These are phyloP conservation scores for Sebastes itinus DNA, from an alignment of 2,797 vertebrate species.

Conservation along the genomic window DNA sequence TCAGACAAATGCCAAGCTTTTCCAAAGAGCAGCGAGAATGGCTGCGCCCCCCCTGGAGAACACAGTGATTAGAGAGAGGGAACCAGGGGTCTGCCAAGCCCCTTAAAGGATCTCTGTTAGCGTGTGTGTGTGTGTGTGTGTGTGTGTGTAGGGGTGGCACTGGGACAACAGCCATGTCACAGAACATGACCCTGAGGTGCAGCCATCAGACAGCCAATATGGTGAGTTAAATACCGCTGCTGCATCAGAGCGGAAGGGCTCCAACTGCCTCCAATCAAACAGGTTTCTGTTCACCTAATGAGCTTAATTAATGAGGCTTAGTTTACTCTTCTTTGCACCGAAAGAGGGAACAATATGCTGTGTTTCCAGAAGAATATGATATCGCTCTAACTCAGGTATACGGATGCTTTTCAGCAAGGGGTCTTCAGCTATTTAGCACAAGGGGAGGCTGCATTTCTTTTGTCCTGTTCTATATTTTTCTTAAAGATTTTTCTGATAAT, in stretches of 20 bases:
- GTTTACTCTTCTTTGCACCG: constrained; percentile 51
- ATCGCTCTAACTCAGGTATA: constrained; percentile 7
- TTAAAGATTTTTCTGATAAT: neutral
- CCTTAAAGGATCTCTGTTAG: constrained; percentile 70
- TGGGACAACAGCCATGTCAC: constrained; percentile 81
- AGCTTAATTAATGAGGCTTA: constrained; percentile 76
- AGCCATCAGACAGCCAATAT: constrained; percentile 83
- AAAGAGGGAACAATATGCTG: constrained; percentile 40
- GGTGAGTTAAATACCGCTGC: constrained; percentile 80
- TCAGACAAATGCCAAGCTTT: constrained; percentile 83
- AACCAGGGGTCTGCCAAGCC: constrained; percentile 76
- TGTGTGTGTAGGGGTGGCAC: constrained; percentile 57
- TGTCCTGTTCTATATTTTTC: neutral
- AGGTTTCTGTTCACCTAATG: constrained; percentile 79
- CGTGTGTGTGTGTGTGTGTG: constrained; percentile 23
- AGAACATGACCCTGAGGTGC: constrained; percentile 83
- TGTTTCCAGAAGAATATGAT: constrained; percentile 20
- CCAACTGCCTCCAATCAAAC: constrained; percentile 78
- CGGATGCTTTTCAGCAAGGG: neutral
- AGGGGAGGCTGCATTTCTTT: neutral
- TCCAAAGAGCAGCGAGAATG: constrained; percentile 72
- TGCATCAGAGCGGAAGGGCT: constrained; percentile 74
- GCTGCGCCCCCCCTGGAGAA: constrained; percentile 72
- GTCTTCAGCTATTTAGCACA: neutral
- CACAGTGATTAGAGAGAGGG: constrained; percentile 81